Conservation (phyloP, 2,113 vertebrate species). For the Cephalopholis sonnerati region DNA sequence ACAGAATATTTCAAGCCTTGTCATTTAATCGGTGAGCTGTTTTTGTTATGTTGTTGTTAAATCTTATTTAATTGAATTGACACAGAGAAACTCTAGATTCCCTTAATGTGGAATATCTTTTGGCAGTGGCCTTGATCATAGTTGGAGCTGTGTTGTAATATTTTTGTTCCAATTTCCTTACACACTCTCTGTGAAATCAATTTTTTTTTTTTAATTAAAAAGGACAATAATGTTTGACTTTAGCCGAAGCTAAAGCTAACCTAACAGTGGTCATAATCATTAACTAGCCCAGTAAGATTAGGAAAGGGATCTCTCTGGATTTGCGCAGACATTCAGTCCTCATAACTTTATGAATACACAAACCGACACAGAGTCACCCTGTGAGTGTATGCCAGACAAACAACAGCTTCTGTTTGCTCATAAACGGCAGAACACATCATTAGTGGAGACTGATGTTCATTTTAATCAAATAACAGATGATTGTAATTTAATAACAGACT, state of each 20-base stretch:
- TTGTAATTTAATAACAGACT: constrained; percentile 33
- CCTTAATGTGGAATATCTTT: background rate
- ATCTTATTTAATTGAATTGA: background rate
- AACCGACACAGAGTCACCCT: constrained; percentile 25
- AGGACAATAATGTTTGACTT: background rate
- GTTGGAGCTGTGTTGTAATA: background rate
- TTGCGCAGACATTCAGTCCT: constrained; percentile 19
- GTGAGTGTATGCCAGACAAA: constrained; percentile 15
- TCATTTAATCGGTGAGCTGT: background rate
- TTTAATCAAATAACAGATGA: constrained; percentile 53
- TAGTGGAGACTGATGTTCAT: constrained; percentile 42
- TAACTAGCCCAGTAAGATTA: background rate
- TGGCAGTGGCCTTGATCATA: background rate
- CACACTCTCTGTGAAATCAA: background rate
- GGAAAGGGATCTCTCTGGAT: background rate
- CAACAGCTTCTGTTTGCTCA: constrained; percentile 45
- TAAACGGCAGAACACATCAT: constrained; percentile 33
- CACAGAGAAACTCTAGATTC: background rate
- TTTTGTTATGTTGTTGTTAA: background rate
- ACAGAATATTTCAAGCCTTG: background rate
- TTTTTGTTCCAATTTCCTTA: background rate
- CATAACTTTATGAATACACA: constrained; percentile 17
- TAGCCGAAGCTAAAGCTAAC: background rate
- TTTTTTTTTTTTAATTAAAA: background rate
- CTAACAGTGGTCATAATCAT: background rate